phyloP scores from a whole-genome alignment of 2,888 invertebrate genomes.

The Leptopilina syphax region DNA sequence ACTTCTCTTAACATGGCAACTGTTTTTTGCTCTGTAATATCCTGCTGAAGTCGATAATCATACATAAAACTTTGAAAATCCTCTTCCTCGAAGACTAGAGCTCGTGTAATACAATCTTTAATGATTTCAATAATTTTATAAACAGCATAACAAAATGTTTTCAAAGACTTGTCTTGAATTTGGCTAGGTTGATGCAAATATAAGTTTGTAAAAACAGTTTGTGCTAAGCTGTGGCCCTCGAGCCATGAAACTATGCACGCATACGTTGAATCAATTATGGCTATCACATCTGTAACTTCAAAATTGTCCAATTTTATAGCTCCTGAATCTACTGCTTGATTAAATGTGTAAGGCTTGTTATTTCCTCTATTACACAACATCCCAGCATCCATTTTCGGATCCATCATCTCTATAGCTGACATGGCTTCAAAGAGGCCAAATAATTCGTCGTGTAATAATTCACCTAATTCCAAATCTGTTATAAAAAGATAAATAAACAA shows the following conservation, averaged over 20 bases:
- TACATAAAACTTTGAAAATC: slow-evolving; percentile 97
- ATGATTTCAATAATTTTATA: slow-evolving; percentile 94
- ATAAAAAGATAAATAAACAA: not conserved
- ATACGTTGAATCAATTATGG: slow-evolving; percentile 95
- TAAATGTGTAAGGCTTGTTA: slow-evolving; percentile 90
- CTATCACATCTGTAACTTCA: slow-evolving; percentile 89
- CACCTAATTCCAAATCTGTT: slow-evolving; percentile 90
- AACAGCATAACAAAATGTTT: slow-evolving; percentile 91
- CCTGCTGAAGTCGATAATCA: slow-evolving; percentile 90
- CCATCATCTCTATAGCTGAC: slow-evolving; percentile 99
- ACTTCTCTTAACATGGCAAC: slow-evolving; percentile 91
- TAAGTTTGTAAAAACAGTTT: slow-evolving; percentile 97
- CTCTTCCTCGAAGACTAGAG: slow-evolving; percentile 95
- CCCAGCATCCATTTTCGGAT: slow-evolving; percentile 99
- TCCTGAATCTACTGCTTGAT: slow-evolving; percentile 90
- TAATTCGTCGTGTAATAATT: slow-evolving; percentile 92
- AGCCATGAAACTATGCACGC: slow-evolving; percentile 98
- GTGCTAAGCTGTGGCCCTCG: slow-evolving; percentile 96
- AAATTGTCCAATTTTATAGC: slow-evolving; percentile 87
- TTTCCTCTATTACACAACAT: slow-evolving; percentile 95
- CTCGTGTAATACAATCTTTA: slow-evolving; percentile 91
- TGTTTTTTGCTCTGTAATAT: slow-evolving; percentile 89
- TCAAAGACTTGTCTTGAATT: slow-evolving; percentile 89
- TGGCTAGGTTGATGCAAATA: slow-evolving; percentile 94
- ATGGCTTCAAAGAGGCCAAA: slow-evolving; percentile 98